phyloP scores from a whole-genome alignment of 2,797 vertebrate genomes.

The Crenichthys baileyi region DNA sequence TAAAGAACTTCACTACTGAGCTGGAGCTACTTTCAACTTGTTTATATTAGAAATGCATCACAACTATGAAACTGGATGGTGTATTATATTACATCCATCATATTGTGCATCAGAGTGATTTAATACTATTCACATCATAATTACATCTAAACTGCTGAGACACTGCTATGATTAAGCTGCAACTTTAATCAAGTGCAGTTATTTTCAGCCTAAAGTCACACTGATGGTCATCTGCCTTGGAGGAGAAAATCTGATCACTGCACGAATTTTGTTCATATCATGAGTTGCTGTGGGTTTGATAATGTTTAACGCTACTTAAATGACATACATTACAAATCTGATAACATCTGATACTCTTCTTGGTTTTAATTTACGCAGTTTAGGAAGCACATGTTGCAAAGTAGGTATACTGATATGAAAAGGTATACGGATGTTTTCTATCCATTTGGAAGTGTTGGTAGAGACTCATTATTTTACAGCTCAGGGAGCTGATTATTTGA shows the following conservation, averaged over 20 bases:
- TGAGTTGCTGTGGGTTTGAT: constrained; percentile 9
- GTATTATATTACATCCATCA: not conserved
- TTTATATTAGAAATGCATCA: not conserved
- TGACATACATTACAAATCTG: not conserved
- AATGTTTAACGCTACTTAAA: not conserved
- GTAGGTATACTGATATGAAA: too few species aligned
- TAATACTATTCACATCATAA: constrained; percentile 42
- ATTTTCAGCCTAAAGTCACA: constrained; percentile 7
- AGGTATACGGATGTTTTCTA: not conserved
- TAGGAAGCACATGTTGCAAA: not conserved
- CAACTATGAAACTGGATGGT: not conserved
- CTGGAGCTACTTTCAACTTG: not conserved
- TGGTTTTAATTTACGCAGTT: constrained; percentile 7
- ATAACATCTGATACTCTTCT: not conserved
- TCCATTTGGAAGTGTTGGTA: not conserved
- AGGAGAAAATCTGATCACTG: not conserved
- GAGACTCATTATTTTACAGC: not conserved
- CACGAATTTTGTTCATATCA: not conserved
- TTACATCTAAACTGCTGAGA: constrained; percentile 48
- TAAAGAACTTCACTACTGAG: not conserved
- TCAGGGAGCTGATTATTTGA: not conserved
- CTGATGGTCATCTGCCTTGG: constrained; percentile 3
- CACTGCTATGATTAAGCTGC: constrained; percentile 20
- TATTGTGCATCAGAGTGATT: not conserved
- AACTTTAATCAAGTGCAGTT: constrained; percentile 15